Evolutionary conservation across 1,140 invertebrate species (phyloP), one percentile per base, ranked within the genome.

Genomic region (Orius insidiosus): DNA sequence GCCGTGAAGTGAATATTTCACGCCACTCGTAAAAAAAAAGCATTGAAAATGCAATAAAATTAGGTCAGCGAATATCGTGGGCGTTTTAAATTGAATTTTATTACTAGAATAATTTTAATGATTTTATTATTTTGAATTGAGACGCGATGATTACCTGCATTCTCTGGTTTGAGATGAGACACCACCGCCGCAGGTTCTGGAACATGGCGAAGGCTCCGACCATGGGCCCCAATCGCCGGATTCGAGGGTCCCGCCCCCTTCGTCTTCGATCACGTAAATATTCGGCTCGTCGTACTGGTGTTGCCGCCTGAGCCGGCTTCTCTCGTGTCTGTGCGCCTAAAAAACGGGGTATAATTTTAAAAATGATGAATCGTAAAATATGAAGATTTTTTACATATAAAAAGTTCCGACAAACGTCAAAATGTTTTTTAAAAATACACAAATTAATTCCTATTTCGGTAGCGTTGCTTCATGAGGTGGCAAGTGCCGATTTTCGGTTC

Each of bases 161-260:
- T 73, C 72, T 54, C 83, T 69, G 24, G 70, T 74, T 59, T 85
- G 80, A 53, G 68, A 75, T 16, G 81, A 70, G 2, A 92, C 83
- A 36, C 87, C 87, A n/a, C 86, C 86, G 1, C 85, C 86, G 58
- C 87, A 92, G n/a, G 80, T 74, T 37, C 86, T 66, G 2, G 84
- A 88, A 60, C 87, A 93, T 15, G 75, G 68, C 19, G 74, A 76
- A 2, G 76, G 73, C 16, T 72, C 65, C 1, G 76, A 76, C 85
- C 86, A 92, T 0, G 75, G 70, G 1, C 73, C 68, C 83, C 82
- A 86, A 48, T 69, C 69, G 0, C 73, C 75, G 5, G 38, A 40
- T 18, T 56, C 54, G 44, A 74, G 72, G 32, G 59, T 50, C 55
- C 75, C 75, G 10, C 59, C 50, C 55, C 75, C 75, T 8, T 75